A percentile compares a stretch with the other conserved stretches of the same genome.
phyloP scores from a whole-genome alignment of 2,797 vertebrate species.

The Champsocephalus esox region DNA sequence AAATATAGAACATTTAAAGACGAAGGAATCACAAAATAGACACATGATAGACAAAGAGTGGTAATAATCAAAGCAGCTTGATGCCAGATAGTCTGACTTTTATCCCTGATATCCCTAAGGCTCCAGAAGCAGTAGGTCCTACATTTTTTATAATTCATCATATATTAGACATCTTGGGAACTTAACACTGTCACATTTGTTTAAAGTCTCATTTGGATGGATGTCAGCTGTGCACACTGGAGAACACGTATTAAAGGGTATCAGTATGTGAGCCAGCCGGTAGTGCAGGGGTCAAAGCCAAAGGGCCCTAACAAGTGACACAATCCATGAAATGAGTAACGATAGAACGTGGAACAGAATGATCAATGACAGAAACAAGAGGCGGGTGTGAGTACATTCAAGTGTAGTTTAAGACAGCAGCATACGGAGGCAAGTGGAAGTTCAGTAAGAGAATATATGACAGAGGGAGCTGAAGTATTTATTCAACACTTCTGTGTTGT shows the following conservation, averaged over 20 bases:
- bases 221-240: background rate
- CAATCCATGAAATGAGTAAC: constrained; percentile 29
- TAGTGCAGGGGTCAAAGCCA: constrained; percentile 14
- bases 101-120: background rate
- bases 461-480: background rate
- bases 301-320: constrained; percentile 8
- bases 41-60: background rate
- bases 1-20: background rate
- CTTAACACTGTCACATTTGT: background rate
- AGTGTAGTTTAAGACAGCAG: constrained; percentile 15
- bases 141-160: background rate
- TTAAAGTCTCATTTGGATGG: background rate
- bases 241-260: constrained; percentile 12
- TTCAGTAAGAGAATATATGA: background rate
- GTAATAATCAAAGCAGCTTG: background rate
- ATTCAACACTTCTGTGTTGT: constrained; percentile 3
- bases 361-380: constrained; percentile 6
- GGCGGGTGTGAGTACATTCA: background rate
- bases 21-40: background rate
- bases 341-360: background rate
- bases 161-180: background rate
- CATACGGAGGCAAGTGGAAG: background rate
- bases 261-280: constrained; percentile 12
- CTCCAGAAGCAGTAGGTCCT: background rate
- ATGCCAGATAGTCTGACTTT: background rate